Percentiles rank a stretch among this genome's conserved stretches.
Evolutionary conservation across 1,140 invertebrate genomes (phyloP).

Genomic region (Drosophila subobscura): DNA sequence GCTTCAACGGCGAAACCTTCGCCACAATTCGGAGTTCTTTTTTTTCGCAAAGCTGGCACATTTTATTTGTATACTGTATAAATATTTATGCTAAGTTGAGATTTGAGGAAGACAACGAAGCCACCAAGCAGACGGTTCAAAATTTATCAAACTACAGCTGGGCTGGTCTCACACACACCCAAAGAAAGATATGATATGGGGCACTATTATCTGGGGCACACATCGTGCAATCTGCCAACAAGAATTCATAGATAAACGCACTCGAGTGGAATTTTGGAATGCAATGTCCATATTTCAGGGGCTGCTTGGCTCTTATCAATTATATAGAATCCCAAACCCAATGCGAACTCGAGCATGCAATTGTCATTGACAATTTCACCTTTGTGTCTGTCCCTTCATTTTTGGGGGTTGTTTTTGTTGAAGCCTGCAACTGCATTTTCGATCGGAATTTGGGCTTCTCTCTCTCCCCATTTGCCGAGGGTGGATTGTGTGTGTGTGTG

Average conservation of each 20-base stretch:
- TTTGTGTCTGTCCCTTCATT: constrained; percentile 17
- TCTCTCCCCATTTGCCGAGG: constrained; percentile 18
- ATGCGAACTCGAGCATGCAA: constrained; percentile 22
- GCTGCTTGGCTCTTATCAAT: constrained; percentile 16
- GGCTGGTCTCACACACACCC: background rate
- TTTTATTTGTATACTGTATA: constrained; percentile 6
- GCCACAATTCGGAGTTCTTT: constrained; percentile 7
- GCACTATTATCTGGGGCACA: constrained; percentile 20
- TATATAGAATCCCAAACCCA: constrained; percentile 21
- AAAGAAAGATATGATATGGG: constrained; percentile 5
- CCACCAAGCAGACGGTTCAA: background rate
- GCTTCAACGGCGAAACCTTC: constrained; percentile 33
- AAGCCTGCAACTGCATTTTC: background rate
- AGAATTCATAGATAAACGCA: constrained; percentile 28
- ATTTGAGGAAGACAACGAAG: constrained; percentile 20
- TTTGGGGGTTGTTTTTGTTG: constrained; percentile 24
- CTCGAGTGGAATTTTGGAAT: constrained; percentile 9
- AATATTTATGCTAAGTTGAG: constrained; percentile 27
- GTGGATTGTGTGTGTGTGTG: constrained; percentile 20
- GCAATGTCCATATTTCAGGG: constrained; percentile 17
- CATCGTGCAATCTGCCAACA: constrained; percentile 33
- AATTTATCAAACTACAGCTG: constrained; percentile 18
- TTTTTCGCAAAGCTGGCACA: constrained; percentile 22
- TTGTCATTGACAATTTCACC: constrained; percentile 36
- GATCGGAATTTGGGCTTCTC: constrained; percentile 31